phyloP scores from a whole-genome alignment of 2,888 invertebrate genomes.

The Parnassius smintheus region DNA sequence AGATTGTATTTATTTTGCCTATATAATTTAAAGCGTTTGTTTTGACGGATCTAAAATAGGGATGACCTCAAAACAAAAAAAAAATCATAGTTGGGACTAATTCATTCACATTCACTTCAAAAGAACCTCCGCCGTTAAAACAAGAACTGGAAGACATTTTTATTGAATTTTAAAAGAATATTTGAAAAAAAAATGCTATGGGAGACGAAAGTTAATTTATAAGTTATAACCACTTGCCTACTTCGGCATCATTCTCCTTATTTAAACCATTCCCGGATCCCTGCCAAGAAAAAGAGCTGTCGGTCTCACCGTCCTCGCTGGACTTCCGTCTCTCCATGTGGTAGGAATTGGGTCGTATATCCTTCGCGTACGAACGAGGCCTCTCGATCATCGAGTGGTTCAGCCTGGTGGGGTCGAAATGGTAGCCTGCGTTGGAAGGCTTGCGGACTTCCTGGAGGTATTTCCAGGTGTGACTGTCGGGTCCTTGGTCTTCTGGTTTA shows the following conservation, averaged over 20 bases:
- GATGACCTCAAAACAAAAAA: too few relatives aligned
- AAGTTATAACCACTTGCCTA: neutral
- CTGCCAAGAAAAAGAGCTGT: slow-evolving; percentile 73
- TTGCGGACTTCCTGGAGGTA: slow-evolving; percentile 69
- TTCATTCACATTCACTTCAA: too few relatives aligned
- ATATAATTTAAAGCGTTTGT: too few relatives aligned
- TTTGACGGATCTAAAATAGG: too few relatives aligned
- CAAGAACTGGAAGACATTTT: too few relatives aligned
- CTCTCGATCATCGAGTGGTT: slow-evolving; percentile 51
- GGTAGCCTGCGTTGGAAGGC: slow-evolving; percentile 70
- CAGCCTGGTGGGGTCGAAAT: slow-evolving; percentile 62
- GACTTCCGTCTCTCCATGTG: slow-evolving; percentile 41
- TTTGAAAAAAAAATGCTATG: too few relatives aligned
- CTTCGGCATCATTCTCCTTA: neutral
- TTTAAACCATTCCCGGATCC: slow-evolving; percentile 44
- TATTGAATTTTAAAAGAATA: too few relatives aligned
- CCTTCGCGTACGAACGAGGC: slow-evolving; percentile 44
- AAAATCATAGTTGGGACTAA: too few relatives aligned
- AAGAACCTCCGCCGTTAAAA: too few relatives aligned
- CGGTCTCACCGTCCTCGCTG: slow-evolving; percentile 65
- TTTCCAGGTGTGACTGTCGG: slow-evolving; percentile 73
- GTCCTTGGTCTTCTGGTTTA: slow-evolving; percentile 43
- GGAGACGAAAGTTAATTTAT: too few relatives aligned
- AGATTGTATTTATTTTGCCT: too few relatives aligned
- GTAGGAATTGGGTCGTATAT: slow-evolving; percentile 44